These are phyloP conservation scores for Dicrurus megarhynchus DNA, from an alignment of 2,113 vertebrate species.

Conservation along the genomic window DNA sequence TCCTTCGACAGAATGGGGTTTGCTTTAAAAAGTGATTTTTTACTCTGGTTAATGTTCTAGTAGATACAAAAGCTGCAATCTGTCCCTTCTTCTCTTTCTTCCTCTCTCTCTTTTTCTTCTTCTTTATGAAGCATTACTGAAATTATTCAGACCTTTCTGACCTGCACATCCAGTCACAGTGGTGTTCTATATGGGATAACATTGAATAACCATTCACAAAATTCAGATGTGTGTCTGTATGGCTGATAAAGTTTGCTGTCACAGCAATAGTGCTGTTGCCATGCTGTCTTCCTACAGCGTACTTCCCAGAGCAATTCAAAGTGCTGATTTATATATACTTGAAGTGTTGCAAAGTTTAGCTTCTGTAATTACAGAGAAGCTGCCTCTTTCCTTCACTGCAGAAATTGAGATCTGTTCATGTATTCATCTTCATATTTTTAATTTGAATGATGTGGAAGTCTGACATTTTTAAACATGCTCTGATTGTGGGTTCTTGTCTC, in stretches of 20 bases:
- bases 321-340: slow-evolving; percentile 34
- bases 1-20: neutral
- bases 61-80: neutral
- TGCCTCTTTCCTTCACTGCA: slow-evolving; percentile 10
- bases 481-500: slow-evolving; percentile 40
- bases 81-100: neutral
- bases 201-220: neutral
- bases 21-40: neutral
- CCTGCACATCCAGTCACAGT: neutral
- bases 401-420: slow-evolving; percentile 15
- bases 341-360: slow-evolving; percentile 61
- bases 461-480: slow-evolving; percentile 32
- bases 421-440: slow-evolving; percentile 42
- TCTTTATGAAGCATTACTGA: neutral
- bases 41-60: neutral
- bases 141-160: neutral
- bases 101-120: neutral
- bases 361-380: slow-evolving; percentile 53
- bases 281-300: neutral
- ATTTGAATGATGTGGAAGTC: slow-evolving; percentile 39
- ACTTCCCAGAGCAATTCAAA: slow-evolving; percentile 7
- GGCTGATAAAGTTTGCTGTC: neutral
- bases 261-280: neutral
- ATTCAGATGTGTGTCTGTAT: neutral
- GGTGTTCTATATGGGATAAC: neutral